Base-by-base conservation (phyloP, 2,113 vertebrate genomes). In the Tamias sibiricus region DNA sequence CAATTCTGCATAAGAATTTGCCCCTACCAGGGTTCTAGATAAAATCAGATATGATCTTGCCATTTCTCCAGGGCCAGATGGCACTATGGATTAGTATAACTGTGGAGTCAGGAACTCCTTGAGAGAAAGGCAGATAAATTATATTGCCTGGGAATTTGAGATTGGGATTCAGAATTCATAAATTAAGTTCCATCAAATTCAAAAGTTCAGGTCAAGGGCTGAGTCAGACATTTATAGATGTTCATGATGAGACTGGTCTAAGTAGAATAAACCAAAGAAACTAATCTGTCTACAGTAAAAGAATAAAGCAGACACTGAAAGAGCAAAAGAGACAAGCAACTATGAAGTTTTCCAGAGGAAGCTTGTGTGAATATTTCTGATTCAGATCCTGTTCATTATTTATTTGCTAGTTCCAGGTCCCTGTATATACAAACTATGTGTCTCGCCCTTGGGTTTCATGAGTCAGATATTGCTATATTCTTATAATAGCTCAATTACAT, bases 181-280 rank as follows among this genome's bases (percentile, higher is more conserved):
- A 74, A 26, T 30, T 66, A 19, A 44, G 11, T 54, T 87, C 68
- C 19, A 68, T 72, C 14, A 37, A 75, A 76, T 66, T 95, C 57
- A 30, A 24, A 26, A 32, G 4, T 5, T 42, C 83, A 57, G 47
- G 37, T 88, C 52, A 64, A 72, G 40, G 26, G 64, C 52, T 35
- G 19, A 75, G 26, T 7, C 13, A 30, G 64, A 8, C 12, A 66
- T 42, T 24, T 81, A 28, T 19, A 74, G 19, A 40, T 14, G 47
- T 35, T 28, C 37, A 8, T 82, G 37, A 64, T 57, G 52, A 72
- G 26, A 26, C 69, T 66, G 47, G 47, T n/a, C 32, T 40, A 40
- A 64, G 32, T n/a, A 37, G 37, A 52, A 81, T 66, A 80, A 91
- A 57, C 35, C 37, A 52, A 92, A 66, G 76, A 74, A 92, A 82